Evolutionary conservation across 1,140 invertebrate species (phyloP).

Genomic region (Drosophila hydei): DNA sequence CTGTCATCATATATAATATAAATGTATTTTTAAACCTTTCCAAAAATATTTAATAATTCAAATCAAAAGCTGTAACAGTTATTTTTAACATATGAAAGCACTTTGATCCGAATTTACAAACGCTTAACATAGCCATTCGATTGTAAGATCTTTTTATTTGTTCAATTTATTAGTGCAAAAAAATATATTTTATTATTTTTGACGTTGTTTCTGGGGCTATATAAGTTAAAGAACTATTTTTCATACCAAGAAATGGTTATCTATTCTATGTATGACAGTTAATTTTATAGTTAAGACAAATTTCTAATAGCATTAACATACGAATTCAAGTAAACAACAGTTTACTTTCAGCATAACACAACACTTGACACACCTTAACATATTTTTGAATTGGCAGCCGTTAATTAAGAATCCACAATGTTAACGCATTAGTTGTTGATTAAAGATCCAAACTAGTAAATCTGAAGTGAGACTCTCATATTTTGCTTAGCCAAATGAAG

Average conservation of each 20-base stretch:
- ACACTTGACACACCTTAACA: conserved; percentile 1
- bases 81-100: neutral
- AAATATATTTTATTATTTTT: no score
- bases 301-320: no score
- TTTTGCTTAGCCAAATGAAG: neutral
- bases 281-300: no score
- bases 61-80: neutral
- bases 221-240: no score
- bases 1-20: neutral
- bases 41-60: neutral
- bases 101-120: neutral
- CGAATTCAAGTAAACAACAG: neutral
- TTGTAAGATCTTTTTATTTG: neutral
- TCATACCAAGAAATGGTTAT: no score
- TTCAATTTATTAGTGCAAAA: neutral
- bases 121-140: neutral
- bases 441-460: neutral
- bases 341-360: neutral
- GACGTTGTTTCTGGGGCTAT: no score
- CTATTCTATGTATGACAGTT: no score
- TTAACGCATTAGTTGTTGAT: neutral
- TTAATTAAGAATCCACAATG: conserved; percentile 11
- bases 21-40: neutral
- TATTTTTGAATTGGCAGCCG: neutral
- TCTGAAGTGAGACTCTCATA: no score